Percentiles rank a stretch among this genome's conserved stretches.
Evolutionary conservation across 2,888 invertebrate genomes (phyloP).

Genomic region (Pristionchus fissidentatus): DNA sequence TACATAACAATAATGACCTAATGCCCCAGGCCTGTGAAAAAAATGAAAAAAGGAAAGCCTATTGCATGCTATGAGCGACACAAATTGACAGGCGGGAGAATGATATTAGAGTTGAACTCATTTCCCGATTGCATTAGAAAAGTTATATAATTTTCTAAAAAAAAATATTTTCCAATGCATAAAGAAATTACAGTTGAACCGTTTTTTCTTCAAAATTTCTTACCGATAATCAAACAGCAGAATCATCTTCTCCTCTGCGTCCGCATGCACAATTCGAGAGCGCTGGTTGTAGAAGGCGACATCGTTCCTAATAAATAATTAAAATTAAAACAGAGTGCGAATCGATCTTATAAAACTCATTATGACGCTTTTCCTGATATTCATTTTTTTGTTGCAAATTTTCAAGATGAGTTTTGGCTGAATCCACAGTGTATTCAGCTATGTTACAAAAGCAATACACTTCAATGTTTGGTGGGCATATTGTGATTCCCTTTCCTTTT

Average conservation of each 20-base stretch:
- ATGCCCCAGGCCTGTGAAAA: too few species aligned
- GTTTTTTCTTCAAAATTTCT: too few species aligned
- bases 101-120: too few species aligned
- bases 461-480: background rate
- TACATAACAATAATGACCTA: too few species aligned
- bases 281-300: conserved; percentile 62
- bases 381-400: background rate
- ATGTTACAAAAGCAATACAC: too few species aligned
- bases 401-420: background rate
- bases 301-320: conserved; percentile 52
- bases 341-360: conserved; percentile 32
- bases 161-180: too few species aligned
- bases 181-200: too few species aligned
- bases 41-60: too few species aligned
- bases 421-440: background rate
- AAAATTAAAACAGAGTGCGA: conserved; percentile 51
- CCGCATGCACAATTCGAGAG: conserved; percentile 56
- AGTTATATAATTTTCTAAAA: too few species aligned
- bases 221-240: conserved; percentile 47
- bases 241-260: conserved; percentile 62
- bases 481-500: background rate
- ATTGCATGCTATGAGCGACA: too few species aligned
- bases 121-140: too few species aligned
- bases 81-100: too few species aligned
- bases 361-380: background rate